Percentiles rank a stretch among this genome's conserved stretches.
Evolutionary conservation across 2,113 vertebrate species (phyloP).

Genomic region (Nansenia antarctica): DNA sequence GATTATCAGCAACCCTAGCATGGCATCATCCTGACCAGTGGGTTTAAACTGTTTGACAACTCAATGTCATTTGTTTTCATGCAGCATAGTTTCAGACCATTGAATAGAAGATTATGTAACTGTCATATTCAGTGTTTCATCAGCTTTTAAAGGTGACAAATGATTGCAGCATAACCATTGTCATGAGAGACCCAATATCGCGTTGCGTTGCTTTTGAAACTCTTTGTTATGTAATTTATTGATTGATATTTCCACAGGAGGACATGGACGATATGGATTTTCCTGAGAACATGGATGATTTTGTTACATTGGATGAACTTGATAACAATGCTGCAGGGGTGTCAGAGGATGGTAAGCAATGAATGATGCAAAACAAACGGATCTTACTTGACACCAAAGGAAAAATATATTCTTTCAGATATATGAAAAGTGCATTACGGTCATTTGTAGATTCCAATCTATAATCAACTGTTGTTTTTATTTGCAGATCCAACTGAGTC

Average conservation of each 20-base stretch:
- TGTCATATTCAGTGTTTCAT: not conserved
- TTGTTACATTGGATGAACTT: slow-evolving; percentile 84
- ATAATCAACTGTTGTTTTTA: not conserved
- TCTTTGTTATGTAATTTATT: not conserved
- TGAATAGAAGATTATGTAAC: not conserved
- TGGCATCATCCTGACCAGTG: not conserved
- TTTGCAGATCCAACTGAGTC: slow-evolving; percentile 6
- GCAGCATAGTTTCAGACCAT: not conserved
- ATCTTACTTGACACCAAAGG: not conserved
- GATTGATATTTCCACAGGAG: slow-evolving; percentile 22
- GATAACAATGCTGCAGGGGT: slow-evolving; percentile 54
- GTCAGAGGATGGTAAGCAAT: not conserved
- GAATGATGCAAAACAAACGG: not conserved
- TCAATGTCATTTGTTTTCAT: not conserved
- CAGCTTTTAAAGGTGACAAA: not conserved
- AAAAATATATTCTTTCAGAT: not conserved
- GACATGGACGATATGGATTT: slow-evolving; percentile 61
- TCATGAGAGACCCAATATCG: not conserved
- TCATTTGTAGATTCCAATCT: not conserved
- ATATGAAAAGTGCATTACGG: not conserved
- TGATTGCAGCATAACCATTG: not conserved
- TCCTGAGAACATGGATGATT: slow-evolving; percentile 82
- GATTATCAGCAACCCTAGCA: not conserved
- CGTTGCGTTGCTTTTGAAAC: not conserved
- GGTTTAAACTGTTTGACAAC: not conserved